These are phyloP conservation scores for Bradysia coprophila DNA, from an alignment of 1,140 invertebrate genomes.

Conservation along the genomic window DNA sequence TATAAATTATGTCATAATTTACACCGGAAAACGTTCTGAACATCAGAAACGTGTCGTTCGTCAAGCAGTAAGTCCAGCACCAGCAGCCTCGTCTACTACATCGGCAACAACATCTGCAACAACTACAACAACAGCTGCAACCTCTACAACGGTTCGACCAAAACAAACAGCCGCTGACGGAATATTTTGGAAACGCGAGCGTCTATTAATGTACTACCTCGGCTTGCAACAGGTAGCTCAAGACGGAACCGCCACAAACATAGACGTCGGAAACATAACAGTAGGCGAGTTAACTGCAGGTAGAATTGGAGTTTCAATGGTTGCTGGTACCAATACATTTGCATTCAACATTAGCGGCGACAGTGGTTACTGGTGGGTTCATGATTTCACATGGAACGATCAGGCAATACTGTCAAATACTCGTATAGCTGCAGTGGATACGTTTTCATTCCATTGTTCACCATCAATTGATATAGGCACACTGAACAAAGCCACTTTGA, in stretches of 20 bases:
- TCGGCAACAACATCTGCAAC: background rate
- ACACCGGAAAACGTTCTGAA: background rate
- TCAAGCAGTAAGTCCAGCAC: background rate
- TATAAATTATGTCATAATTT: background rate
- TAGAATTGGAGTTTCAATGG: background rate
- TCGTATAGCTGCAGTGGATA: background rate
- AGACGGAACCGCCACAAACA: background rate
- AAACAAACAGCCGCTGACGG: background rate
- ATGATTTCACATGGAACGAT: background rate
- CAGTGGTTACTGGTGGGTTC: background rate
- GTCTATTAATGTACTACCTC: background rate
- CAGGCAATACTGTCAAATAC: background rate
- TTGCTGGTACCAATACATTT: background rate
- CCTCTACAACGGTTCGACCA: background rate
- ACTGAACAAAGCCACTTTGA: background rate
- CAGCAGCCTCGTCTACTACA: background rate
- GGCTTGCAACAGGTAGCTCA: background rate
- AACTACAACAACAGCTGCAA: background rate
- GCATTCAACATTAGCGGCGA: background rate
- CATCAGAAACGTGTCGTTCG: background rate
- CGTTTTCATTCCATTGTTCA: slow-evolving; percentile 8
- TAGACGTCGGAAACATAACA: background rate
- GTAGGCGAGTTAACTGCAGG: background rate
- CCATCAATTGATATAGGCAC: slow-evolving; percentile 1
- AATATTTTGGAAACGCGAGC: background rate